Conservation (phyloP, 2,888 invertebrate species). For the Seira musarum region DNA sequence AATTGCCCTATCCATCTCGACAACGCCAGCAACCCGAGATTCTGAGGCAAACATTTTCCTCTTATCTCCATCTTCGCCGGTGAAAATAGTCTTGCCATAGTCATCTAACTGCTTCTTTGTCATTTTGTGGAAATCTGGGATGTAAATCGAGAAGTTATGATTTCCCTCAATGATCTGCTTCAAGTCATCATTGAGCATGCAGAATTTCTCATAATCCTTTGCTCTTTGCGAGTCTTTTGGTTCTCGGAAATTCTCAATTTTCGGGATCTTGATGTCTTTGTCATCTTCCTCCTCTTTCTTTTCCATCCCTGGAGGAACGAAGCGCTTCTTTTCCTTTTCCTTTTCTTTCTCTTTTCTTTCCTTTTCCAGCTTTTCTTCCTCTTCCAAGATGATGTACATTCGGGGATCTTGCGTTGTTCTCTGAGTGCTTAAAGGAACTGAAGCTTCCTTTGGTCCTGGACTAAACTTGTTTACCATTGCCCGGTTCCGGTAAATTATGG, state of each 20-base stretch:
- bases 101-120: constrained; percentile 68
- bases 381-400: constrained; percentile 65
- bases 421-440: constrained; percentile 55
- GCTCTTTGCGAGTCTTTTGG: constrained; percentile 66
- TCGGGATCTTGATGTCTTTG: constrained; percentile 48
- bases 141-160: constrained; percentile 61
- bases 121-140: constrained; percentile 68
- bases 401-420: constrained; percentile 61
- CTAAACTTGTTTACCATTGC: constrained; percentile 56
- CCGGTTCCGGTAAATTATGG: constrained; percentile 66
- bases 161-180: constrained; percentile 66
- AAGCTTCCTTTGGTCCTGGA: constrained; percentile 59
- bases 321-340: constrained; percentile 51
- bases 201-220: constrained; percentile 60
- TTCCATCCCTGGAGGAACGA: constrained; percentile 14
- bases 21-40: constrained; percentile 58
- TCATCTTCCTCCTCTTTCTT: constrained; percentile 29
- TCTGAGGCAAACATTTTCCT: constrained; percentile 67
- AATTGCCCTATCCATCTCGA: constrained; percentile 64
- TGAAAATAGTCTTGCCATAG: constrained; percentile 65
- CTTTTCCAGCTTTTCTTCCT: constrained; percentile 50
- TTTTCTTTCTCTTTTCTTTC: constrained; percentile 46
- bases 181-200: constrained; percentile 62
- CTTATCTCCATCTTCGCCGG: constrained; percentile 62
- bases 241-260: constrained; percentile 55